Base-by-base conservation (phyloP, 2,797 vertebrate genomes). In the Lepus townsendii region DNA sequence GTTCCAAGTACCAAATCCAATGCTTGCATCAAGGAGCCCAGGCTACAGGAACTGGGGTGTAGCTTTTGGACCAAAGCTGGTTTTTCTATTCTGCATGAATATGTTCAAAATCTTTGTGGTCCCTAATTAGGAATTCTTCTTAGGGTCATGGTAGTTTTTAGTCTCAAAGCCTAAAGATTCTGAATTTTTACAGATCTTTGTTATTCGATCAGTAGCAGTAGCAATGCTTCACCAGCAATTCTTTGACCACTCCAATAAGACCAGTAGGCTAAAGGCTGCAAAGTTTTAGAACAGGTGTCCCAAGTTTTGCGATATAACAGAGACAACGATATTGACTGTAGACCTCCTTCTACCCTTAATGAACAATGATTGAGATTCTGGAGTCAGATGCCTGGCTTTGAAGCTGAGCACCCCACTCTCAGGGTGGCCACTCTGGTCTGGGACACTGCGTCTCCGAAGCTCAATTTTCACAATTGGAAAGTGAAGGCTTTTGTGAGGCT, bases 1-100 rank as follows among this genome's bases (percentile, higher is more conserved):
- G 10, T 12, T 9, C 52, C 30, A 10, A 0, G 0, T 65, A 32
- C 10, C 3, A 19, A 9, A 5, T 22, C 0, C 0, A 8, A 2
- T 7, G 7, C 57, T 2, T 30, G 0, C 20, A 6, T 17, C 2
- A 60, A 60, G 27, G 50, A 68, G 12, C 52, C 52, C 2, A 6
- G 38, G n/a, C 30, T 14, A n/a, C 50, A 68, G 77, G 24, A 54
- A 30, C 9, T 0, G 7, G 5, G 6, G 26, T 47, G 42, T 26
- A 4, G 54, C 79, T 80, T 62, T 76, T 54, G 42, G 62, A 80
- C 30, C 87, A 50, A 69, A 83, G 57, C 88, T 79, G 75, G 2
- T 65, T 52, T 86, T 80, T 32, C 19, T 82, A 35, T 57, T 54
- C 19, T 57, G 30, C n/a, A 2, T 10, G 19, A 12, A 71, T 63